phyloP scores from a whole-genome alignment of 2,113 vertebrate genomes.

The Fukomys damarensis region DNA sequence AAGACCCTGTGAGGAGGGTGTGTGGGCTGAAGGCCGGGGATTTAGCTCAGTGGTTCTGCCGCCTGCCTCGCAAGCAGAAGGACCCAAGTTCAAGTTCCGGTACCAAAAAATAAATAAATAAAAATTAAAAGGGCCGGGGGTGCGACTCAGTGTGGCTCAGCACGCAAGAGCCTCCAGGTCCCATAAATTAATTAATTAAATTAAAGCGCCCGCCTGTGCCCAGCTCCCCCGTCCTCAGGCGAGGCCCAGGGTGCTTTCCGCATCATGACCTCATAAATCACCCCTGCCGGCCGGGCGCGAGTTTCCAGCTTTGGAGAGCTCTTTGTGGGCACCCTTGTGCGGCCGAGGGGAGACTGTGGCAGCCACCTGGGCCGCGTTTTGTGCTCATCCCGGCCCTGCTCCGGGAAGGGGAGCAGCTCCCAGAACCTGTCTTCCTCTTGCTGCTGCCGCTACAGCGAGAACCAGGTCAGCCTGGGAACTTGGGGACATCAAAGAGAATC shows the following conservation, averaged over 20 bases:
- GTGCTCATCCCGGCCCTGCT: background rate
- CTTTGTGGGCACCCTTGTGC: background rate
- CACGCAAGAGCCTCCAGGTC: background rate
- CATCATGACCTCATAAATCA: background rate
- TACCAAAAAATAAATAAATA: too few relatives aligned
- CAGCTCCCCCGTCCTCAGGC: background rate
- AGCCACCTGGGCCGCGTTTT: too few relatives aligned
- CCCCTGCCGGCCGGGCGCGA: accelerated
- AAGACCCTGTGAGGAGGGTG: too few relatives aligned
- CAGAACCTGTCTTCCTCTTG: constrained; percentile 43
- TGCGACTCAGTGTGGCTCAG: background rate
- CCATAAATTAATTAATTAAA: background rate
- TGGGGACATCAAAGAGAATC: constrained; percentile 82
- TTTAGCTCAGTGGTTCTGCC: too few relatives aligned
- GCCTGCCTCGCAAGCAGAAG: too few relatives aligned
- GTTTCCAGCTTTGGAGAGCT: background rate
- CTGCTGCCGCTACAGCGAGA: background rate
- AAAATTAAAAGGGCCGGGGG: background rate
- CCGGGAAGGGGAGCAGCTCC: background rate
- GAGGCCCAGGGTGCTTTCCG: too few relatives aligned
- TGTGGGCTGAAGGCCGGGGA: too few relatives aligned
- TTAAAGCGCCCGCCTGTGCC: background rate
- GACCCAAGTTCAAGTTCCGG: too few relatives aligned
- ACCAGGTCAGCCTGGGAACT: constrained; percentile 69
- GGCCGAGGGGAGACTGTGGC: constrained; percentile 34